These are phyloP conservation scores for Lydus trimaculatus DNA, from an alignment of 2,888 invertebrate genomes.

Conservation along the genomic window DNA sequence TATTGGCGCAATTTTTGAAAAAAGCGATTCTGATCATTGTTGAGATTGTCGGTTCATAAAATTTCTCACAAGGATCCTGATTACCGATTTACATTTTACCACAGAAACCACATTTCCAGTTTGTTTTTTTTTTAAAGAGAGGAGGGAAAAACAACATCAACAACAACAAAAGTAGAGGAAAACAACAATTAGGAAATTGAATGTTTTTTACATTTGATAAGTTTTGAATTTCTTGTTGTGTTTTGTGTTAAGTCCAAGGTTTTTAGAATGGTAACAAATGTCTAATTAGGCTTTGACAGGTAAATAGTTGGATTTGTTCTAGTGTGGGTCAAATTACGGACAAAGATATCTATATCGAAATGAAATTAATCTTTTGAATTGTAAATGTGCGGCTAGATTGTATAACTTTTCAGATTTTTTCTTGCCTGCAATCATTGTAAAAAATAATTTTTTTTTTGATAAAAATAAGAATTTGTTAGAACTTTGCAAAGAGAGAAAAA, in stretches of 20 bases:
- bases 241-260: slow-evolving; percentile 4
- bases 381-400: not conserved
- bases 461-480: too few relatives aligned
- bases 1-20: slow-evolving; percentile 6
- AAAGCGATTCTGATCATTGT: slow-evolving; percentile 5
- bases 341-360: slow-evolving; percentile 3
- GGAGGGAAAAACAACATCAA: not conserved
- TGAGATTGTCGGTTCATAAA: not conserved
- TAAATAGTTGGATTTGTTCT: not conserved
- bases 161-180: not conserved
- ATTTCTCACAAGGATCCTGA: not conserved
- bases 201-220: not conserved
- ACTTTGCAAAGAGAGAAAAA: not conserved
- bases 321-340: not conserved
- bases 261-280: slow-evolving; percentile 7
- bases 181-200: not conserved
- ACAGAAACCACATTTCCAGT: slow-evolving; percentile 5
- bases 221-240: slow-evolving; percentile 2
- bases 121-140: not conserved
- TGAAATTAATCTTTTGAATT: not conserved
- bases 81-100: slow-evolving; percentile 5
- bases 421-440: too few relatives aligned
- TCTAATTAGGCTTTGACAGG: slow-evolving; percentile 1
- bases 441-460: too few relatives aligned
- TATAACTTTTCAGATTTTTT: not conserved